Evolutionary conservation across 1,140 invertebrate species (phyloP), one percentile per base, ranked within the genome.

Genomic region (Sitophilus oryzae): DNA sequence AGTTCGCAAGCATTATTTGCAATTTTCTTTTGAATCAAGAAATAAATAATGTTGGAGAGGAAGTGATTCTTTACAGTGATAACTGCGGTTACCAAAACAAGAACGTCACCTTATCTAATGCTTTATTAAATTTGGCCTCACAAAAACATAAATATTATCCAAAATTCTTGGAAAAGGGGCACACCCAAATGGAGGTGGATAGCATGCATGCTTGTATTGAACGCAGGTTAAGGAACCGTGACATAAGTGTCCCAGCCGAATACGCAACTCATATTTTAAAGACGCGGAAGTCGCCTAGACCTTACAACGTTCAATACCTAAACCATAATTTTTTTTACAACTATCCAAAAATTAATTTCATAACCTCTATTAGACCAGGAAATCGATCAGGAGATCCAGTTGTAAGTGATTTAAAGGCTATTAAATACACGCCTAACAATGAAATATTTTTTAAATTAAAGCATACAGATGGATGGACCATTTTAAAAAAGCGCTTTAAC

Each of bases 131-230:
- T 47, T 14, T 61, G 16, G 34, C 58, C 1, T 35, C 40, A 15
- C 10, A 16, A 59, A 2, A 48, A 56, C 3, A 59, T 58, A 15
- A 49, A 23, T 22, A 62, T 62, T 30, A 40, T 6, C 9, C 57
- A 34, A 59, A 61, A 38, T 64, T 43, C 44, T 35, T 64, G 21
- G 56, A 61, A 62, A 60, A 56, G 19, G 68, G 69, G 18, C 64
- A 71, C 52, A 70, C 66, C 1, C 62, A 71, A 49, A 71, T 71
- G 67, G 65, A 71, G 43, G 50, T 34, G 30, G 66, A 70, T 47
- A 43, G 45, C 10, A 59, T 69, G 11, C 70, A 72, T 52, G 19
- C 52, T 20, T 37, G 25, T 15, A 64, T 66, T 30, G 66, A 70
- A 45, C 30, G 47, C 41, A 49, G 59, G 15, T 25, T 66, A 19